phyloP scores from a whole-genome alignment of 1,140 invertebrate species.

The Lineus longissimus region DNA sequence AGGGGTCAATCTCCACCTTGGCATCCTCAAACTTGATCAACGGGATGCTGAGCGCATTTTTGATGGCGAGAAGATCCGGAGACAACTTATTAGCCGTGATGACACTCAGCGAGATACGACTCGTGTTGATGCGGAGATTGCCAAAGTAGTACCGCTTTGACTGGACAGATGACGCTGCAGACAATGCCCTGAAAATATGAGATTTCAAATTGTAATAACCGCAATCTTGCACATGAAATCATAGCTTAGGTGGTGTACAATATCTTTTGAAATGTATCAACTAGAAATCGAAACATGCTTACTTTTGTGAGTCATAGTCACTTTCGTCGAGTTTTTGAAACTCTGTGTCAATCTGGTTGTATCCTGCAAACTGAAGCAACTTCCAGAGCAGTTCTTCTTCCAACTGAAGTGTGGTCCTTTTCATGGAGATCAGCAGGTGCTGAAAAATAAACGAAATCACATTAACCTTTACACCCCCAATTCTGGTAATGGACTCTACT shows the following conservation, averaged over 20 bases:
- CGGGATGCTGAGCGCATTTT: slow-evolving; percentile 79
- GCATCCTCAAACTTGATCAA: slow-evolving; percentile 96
- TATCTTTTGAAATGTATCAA: too few species aligned
- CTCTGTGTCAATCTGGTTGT: slow-evolving; percentile 44
- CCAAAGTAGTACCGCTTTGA: slow-evolving; percentile 82
- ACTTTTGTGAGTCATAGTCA: slow-evolving; percentile 61
- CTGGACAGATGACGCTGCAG: slow-evolving; percentile 75
- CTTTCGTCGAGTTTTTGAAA: slow-evolving; percentile 65
- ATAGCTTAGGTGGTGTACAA: too few species aligned
- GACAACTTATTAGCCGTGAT: slow-evolving; percentile 74
- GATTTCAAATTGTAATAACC: too few species aligned
- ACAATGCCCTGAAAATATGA: slow-evolving; percentile 62
- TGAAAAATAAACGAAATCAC: slow-evolving; percentile 53
- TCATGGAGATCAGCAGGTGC: slow-evolving; percentile 76
- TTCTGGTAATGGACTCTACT: too few species aligned
- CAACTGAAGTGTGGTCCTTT: slow-evolving; percentile 77
- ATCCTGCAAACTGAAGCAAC: slow-evolving; percentile 67
- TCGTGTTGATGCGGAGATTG: slow-evolving; percentile 73
- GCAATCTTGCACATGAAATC: too few species aligned
- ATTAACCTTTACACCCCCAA: too few species aligned
- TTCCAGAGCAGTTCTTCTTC: slow-evolving; percentile 87
- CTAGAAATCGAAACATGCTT: too few species aligned
- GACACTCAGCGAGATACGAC: slow-evolving; percentile 78
- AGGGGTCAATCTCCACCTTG: slow-evolving; percentile 83
- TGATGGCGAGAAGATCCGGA: slow-evolving; percentile 71